These are phyloP conservation scores for Cyclura pinguis DNA, from an alignment of 2,797 vertebrate species.

Conservation along the genomic window DNA sequence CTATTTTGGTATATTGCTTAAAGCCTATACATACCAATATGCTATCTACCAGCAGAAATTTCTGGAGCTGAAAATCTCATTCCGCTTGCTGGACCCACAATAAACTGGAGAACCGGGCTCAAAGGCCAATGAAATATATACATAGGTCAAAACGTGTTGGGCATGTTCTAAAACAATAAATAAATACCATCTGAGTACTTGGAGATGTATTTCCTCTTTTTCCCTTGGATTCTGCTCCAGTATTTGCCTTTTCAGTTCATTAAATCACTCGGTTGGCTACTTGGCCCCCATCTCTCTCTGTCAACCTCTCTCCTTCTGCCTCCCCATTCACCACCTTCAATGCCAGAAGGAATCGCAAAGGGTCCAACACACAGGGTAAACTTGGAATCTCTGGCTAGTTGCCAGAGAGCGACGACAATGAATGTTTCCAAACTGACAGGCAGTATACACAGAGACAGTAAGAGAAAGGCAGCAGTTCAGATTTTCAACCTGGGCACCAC, in stretches of 20 bases:
- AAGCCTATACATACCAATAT: too few relatives aligned
- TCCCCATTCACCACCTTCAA: neutral
- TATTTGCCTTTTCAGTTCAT: neutral
- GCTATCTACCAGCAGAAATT: too few relatives aligned
- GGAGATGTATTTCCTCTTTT: too few relatives aligned
- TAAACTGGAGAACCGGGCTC: too few relatives aligned
- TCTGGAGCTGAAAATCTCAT: too few relatives aligned
- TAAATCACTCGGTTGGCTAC: neutral
- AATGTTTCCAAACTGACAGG: slow-evolving; percentile 71
- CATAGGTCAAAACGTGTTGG: too few relatives aligned
- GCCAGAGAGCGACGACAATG: slow-evolving; percentile 57
- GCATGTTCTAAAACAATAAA: too few relatives aligned
- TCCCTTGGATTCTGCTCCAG: too few relatives aligned
- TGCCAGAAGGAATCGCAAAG: slow-evolving; percentile 29
- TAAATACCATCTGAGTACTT: too few relatives aligned
- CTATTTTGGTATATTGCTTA: too few relatives aligned
- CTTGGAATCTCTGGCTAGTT: slow-evolving; percentile 58
- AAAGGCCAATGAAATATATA: too few relatives aligned
- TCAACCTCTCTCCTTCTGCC: neutral
- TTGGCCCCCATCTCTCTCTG: neutral
- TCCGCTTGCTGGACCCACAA: too few relatives aligned
- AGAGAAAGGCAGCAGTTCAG: slow-evolving; percentile 63
- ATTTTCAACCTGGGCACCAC: slow-evolving; percentile 62
- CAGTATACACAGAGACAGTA: slow-evolving; percentile 28
- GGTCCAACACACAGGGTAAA: slow-evolving; percentile 58